Conservation (phyloP, 2,113 vertebrate species). For the Mirounga angustirostris region DNA sequence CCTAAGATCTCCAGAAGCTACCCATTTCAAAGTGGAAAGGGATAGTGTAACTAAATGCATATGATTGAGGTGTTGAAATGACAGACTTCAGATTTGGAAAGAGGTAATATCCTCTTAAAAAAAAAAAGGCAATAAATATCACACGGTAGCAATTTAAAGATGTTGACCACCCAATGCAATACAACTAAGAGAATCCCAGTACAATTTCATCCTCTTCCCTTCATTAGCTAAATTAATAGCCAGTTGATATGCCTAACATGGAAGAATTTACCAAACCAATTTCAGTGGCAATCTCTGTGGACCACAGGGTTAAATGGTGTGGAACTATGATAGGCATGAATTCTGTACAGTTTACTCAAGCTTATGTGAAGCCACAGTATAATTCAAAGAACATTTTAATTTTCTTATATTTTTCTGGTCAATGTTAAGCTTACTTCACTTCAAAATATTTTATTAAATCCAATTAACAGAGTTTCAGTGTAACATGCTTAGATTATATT, state of each 20-base stretch:
- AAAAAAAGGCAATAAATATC: neutral
- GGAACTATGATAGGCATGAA: neutral
- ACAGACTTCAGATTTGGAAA: slow-evolving; percentile 19
- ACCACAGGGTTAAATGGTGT: neutral
- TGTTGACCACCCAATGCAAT: neutral
- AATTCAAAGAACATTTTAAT: neutral
- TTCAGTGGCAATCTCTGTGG: neutral
- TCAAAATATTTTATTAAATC: slow-evolving; percentile 45
- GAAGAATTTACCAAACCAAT: neutral
- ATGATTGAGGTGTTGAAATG: neutral
- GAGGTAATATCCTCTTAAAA: neutral
- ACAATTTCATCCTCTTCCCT: neutral
- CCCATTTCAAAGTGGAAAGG: neutral
- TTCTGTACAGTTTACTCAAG: neutral
- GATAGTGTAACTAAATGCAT: neutral
- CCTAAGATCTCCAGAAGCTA: neutral
- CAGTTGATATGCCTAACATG: neutral
- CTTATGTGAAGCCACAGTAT: neutral
- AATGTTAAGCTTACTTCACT: neutral
- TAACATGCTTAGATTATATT: neutral
- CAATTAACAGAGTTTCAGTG: neutral
- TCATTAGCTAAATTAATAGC: slow-evolving; percentile 47
- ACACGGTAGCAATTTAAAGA: neutral
- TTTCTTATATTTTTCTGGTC: slow-evolving; percentile 36
- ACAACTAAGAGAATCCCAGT: neutral